phyloP scores from a whole-genome alignment of 2,113 vertebrate species.

The Herpailurus yagouaroundi region DNA sequence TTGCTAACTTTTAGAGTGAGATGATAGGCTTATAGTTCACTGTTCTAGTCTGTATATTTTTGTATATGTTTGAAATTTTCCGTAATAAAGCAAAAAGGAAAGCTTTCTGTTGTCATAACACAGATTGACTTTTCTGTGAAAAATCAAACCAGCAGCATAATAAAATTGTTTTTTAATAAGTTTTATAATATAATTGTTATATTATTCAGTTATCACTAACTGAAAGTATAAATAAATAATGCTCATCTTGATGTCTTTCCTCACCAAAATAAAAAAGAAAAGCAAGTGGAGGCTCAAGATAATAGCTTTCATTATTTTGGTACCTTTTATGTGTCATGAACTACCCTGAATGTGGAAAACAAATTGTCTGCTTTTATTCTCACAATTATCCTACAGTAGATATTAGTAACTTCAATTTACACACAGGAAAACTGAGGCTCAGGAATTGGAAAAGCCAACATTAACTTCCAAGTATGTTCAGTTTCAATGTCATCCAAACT shows the following conservation, averaged over 20 bases:
- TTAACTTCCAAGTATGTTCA: background rate
- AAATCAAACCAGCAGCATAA: background rate
- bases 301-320: background rate
- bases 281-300: background rate
- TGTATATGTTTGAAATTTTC: background rate
- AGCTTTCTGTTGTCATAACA: background rate
- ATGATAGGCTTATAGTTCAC: background rate
- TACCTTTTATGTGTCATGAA: background rate
- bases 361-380: background rate
- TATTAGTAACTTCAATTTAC: background rate
- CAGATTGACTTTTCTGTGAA: background rate
- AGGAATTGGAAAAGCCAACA: background rate
- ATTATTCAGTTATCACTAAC: background rate
- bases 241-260: background rate
- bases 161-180: background rate
- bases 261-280: background rate
- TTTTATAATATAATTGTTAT: no score
- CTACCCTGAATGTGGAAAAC: background rate
- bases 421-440: background rate
- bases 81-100: background rate
- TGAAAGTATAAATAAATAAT: background rate
- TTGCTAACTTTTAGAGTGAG: background rate
- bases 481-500: background rate
- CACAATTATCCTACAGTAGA: background rate
- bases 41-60: background rate